Conservation (phyloP, 92 coral and sea anemone genomes). For the Ricordea florida region DNA sequence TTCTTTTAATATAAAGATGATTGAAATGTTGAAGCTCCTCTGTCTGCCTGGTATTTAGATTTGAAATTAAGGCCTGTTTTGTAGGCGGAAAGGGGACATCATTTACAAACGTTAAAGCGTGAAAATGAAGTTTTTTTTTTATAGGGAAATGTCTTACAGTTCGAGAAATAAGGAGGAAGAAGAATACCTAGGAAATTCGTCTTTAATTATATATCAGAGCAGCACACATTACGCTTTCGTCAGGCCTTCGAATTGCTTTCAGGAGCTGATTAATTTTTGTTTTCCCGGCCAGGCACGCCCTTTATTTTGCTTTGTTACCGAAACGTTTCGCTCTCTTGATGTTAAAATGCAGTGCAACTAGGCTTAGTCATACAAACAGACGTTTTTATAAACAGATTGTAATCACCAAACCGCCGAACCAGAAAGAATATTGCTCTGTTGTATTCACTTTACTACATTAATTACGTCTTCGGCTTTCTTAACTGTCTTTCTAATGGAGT, state of each 20-base stretch:
- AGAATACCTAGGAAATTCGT: too few species aligned
- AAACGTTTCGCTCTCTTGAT: background rate
- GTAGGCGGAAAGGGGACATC: too few species aligned
- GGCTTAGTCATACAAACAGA: background rate
- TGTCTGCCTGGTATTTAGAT: too few species aligned
- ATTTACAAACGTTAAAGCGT: too few species aligned
- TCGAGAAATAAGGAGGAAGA: too few species aligned
- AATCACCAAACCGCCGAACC: background rate
- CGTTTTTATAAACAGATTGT: background rate
- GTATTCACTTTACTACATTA: background rate
- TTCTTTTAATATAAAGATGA: too few species aligned
- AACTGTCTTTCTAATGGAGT: background rate
- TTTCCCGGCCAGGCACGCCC: background rate
- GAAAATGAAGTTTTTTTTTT: too few species aligned
- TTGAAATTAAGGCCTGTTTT: too few species aligned
- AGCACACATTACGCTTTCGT: background rate
- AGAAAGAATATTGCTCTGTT: background rate
- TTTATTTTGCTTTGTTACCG: background rate
- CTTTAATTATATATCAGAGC: too few species aligned
- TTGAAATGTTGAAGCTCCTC: too few species aligned
- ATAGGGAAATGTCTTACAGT: too few species aligned
- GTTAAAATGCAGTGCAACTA: background rate
- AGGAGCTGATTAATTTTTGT: background rate
- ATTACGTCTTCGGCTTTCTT: constrained; percentile 1
- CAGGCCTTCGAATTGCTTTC: background rate